These are phyloP conservation scores for Papilio machaon DNA, from an alignment of 1,140 invertebrate genomes.

Conservation along the genomic window DNA sequence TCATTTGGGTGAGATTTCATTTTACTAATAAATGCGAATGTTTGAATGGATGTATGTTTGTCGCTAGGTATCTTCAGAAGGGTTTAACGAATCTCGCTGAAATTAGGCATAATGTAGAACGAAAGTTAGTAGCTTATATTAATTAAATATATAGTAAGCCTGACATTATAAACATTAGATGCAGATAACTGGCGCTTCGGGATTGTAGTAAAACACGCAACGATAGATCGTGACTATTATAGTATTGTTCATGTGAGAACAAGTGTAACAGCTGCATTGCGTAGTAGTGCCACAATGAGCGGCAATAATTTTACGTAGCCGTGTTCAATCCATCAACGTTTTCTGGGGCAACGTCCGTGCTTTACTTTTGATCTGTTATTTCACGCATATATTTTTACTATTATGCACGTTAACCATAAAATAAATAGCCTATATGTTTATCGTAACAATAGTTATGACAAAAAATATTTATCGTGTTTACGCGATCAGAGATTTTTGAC, in stretches of 20 bases:
- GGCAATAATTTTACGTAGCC: conserved; percentile 9
- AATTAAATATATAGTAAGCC: too few species aligned
- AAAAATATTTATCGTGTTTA: background rate
- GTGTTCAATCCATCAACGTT: conserved; percentile 25
- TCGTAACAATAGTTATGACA: background rate
- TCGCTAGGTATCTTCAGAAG: too few species aligned
- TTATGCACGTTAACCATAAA: background rate
- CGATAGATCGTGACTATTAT: background rate
- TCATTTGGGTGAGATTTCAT: too few species aligned
- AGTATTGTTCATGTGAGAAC: background rate
- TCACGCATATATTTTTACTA: conserved; percentile 13
- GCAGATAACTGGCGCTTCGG: background rate
- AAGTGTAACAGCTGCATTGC: background rate
- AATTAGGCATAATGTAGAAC: too few species aligned
- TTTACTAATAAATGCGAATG: too few species aligned
- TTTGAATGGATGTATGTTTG: too few species aligned
- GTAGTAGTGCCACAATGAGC: background rate
- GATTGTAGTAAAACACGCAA: background rate
- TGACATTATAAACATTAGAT: too few species aligned
- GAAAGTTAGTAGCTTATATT: too few species aligned
- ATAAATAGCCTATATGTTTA: background rate
- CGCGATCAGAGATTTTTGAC: background rate
- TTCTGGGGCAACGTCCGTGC: conserved; percentile 11
- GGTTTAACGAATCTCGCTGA: too few species aligned
- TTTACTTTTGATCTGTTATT: conserved; percentile 2